Evolutionary conservation across 2,797 vertebrate species (phyloP).

Genomic region (Cheracebus regulus): DNA sequence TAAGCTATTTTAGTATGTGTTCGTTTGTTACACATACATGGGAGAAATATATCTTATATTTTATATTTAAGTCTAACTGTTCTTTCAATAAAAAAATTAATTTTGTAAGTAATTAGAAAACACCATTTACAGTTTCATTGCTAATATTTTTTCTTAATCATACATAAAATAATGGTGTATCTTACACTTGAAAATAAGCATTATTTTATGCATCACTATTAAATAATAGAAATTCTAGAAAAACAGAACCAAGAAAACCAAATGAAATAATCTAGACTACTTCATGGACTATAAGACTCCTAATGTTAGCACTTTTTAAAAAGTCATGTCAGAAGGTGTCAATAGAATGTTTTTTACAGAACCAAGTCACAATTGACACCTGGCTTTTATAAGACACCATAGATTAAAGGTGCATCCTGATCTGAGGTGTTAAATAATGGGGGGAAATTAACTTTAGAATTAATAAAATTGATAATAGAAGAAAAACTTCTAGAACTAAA

Average conservation of each 20-base stretch:
- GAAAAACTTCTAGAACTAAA: not conserved
- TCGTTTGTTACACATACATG: not conserved
- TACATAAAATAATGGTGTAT: conserved; percentile 3
- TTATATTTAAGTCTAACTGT: not conserved
- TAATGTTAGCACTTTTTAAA: not conserved
- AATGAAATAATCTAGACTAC: not conserved
- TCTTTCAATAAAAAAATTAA: conserved; percentile 42
- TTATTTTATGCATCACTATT: not conserved
- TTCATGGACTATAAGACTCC: not conserved
- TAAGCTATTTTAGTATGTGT: not conserved
- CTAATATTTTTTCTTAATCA: not conserved
- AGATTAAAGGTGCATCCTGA: not conserved
- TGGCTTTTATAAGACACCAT: not conserved
- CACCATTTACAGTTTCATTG: not conserved
- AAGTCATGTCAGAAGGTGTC: not conserved
- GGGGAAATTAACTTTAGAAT: not conserved
- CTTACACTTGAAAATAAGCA: not conserved
- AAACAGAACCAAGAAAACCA: conserved; percentile 7
- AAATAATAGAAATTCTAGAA: not conserved
- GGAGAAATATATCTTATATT: not conserved
- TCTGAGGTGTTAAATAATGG: not conserved
- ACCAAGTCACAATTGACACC: not conserved
- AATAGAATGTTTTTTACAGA: not conserved
- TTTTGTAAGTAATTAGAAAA: not conserved
- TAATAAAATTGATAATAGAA: not conserved